These are phyloP conservation scores for Anneissia japonica DNA, from an alignment of 35 echinoderm and acorn worm species.

Conservation along the genomic window DNA sequence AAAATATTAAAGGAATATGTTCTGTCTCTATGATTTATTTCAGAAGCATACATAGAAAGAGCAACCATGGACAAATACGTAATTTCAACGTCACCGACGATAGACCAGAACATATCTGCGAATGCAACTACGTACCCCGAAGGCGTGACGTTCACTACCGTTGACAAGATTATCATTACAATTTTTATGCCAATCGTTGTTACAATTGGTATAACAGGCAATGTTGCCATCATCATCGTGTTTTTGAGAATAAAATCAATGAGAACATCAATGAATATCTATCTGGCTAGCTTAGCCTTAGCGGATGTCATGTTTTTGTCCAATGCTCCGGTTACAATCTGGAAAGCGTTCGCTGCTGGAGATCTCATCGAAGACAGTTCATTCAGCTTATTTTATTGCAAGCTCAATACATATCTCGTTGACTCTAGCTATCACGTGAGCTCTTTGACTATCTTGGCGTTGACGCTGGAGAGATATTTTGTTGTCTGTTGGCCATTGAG, in stretches of 20 bases:
- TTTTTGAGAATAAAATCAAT: conserved; percentile 1
- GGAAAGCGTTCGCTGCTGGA: not conserved
- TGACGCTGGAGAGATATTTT: not conserved
- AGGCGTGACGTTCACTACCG: not conserved
- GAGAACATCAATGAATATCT: not conserved
- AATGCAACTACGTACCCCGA: not conserved
- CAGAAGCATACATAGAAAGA: too few relatives aligned
- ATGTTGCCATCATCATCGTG: not conserved
- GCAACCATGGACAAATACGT: not conserved
- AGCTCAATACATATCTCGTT: not conserved
- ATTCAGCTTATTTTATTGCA: not conserved
- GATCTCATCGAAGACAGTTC: not conserved
- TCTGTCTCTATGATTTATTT: too few relatives aligned
- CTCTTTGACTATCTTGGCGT: not conserved
- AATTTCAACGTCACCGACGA: not conserved
- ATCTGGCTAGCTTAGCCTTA: conserved; percentile 1
- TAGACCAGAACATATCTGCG: not conserved
- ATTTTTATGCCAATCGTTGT: conserved; percentile 14
- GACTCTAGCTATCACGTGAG: not conserved
- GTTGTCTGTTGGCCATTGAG: not conserved
- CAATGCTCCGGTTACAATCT: not conserved
- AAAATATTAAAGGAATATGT: too few relatives aligned
- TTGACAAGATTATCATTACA: not conserved
- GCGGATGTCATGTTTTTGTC: not conserved
- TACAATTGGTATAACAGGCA: not conserved